These are phyloP conservation scores for Sarotherodon lohbergeri DNA, from an alignment of 2,113 vertebrate species.

Conservation along the genomic window DNA sequence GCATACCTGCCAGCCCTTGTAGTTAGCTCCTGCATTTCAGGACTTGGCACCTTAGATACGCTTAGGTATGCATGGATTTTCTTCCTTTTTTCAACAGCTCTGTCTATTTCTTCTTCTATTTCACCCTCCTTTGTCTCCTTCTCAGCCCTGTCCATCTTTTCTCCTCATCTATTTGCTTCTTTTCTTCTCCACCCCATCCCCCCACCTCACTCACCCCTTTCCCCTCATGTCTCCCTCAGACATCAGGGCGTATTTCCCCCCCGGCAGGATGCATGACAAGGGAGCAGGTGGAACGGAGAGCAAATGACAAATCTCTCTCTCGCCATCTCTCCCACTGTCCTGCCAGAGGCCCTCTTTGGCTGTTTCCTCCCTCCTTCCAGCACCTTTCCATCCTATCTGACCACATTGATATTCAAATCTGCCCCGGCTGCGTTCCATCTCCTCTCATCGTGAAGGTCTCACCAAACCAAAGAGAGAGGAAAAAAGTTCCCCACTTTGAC, in stretches of 20 bases:
- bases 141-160: constrained; percentile 26
- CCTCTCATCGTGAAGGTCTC: constrained; percentile 33
- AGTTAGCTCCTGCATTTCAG: constrained; percentile 59
- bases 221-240: constrained; percentile 36
- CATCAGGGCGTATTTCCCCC: constrained; percentile 50
- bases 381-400: constrained; percentile 47
- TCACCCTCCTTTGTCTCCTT: constrained; percentile 29
- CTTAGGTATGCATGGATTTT: constrained; percentile 57
- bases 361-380: constrained; percentile 22
- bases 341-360: constrained; percentile 32
- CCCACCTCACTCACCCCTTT: constrained; percentile 27
- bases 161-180: constrained; percentile 6
- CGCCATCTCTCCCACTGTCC: constrained; percentile 29
- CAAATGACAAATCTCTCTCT: constrained; percentile 67
- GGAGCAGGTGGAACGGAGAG: constrained; percentile 67
- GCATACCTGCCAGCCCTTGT: constrained; percentile 74
- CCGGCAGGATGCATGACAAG: constrained; percentile 59
- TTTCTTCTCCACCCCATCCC: background rate
- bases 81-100: background rate
- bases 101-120: background rate
- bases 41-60: constrained; percentile 51
- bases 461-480: background rate
- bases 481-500: constrained; percentile 10
- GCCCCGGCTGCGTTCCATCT: constrained; percentile 31
- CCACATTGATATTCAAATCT: constrained; percentile 74